Percentiles rank a stretch among this genome's conserved stretches.
phyloP scores from a whole-genome alignment of 2,113 vertebrate species.

The Thamnophis sirtalis region DNA sequence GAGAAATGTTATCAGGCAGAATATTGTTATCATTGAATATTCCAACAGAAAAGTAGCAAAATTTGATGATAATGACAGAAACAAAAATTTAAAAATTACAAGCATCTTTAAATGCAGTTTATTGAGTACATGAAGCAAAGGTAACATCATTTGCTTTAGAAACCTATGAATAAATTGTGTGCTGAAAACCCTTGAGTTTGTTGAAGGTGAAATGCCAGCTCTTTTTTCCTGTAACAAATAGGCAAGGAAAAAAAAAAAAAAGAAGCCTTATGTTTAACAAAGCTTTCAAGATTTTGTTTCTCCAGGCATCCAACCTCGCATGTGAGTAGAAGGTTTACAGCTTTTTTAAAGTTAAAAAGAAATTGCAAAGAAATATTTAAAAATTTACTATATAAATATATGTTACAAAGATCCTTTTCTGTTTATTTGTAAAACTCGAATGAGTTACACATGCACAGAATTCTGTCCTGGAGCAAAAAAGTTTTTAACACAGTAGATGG shows the following conservation, averaged over 20 bases:
- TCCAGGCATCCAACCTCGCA: slow-evolving; percentile 41
- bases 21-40: not conserved
- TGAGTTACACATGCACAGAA: slow-evolving; percentile 69
- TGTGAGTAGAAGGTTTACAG: slow-evolving; percentile 60
- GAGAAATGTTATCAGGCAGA: not conserved
- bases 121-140: slow-evolving; percentile 79
- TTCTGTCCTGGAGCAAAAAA: slow-evolving; percentile 58
- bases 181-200: slow-evolving; percentile 57
- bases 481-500: slow-evolving; percentile 65
- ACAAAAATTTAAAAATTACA: slow-evolving; percentile 43
- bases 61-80: slow-evolving; percentile 1
- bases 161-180: slow-evolving; percentile 57
- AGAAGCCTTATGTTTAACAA: slow-evolving; percentile 41
- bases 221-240: slow-evolving; percentile 49
- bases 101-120: slow-evolving; percentile 71
- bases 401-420: slow-evolving; percentile 70
- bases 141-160: slow-evolving; percentile 70
- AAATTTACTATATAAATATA: slow-evolving; percentile 70
- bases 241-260: slow-evolving; percentile 42
- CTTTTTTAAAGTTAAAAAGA: slow-evolving; percentile 77
- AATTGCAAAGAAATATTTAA: slow-evolving; percentile 64
- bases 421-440: slow-evolving; percentile 69
- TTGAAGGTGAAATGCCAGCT: slow-evolving; percentile 46
- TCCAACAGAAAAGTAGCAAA: not conserved
- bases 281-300: slow-evolving; percentile 24